Evolutionary conservation across 2,888 invertebrate species (phyloP), one percentile per base, ranked within the genome.

Genomic region (Epsilonema sp.): DNA sequence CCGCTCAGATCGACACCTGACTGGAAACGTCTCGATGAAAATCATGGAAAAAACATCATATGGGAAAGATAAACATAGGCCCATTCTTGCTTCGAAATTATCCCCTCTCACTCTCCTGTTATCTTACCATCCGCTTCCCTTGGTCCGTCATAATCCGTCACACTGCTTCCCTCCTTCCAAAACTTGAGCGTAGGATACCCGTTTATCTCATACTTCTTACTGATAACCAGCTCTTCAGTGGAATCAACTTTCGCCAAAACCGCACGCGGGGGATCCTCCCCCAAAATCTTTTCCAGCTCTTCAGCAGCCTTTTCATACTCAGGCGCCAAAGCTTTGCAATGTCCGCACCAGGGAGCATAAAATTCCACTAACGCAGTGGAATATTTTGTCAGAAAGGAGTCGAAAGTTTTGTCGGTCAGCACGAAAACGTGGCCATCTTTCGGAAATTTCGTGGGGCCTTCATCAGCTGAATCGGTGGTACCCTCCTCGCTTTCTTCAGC

Each of bases 261-360:
- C 16, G 60, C 54, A n/a, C n/a, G n/a, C 8, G 63, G 61, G 47
- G 72, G 57, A 13, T 57, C 53, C 49, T 64, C 22, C 5, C 16
- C 39, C n/a, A 19, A 8, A 16, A 11, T 8, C 31, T 8, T 16
- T 31, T 16, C 16, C n/a, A 39, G 22, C 22, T 11, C 56, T 8
- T 49, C 47, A 1, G 74, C 73, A 8, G 74, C 74, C 52, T 67
- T 68, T 51, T 71, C 70, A 60, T 70, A 74, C 44, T 67, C 65
- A 8, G 70, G 71, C 1, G 66, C 66, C 42, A 71, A 56, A 36
- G 56, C 54, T 54, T 71, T 70, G 57, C 72, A 73, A 51, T 72
- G 72, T 4, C 70, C 71, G 60, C 72, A 73, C 74, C 74, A 74
- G 24, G 74, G 74, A n/a, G 74, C 73, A 61, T 74, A 75, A 56